Conservation (phyloP, 2,797 vertebrate genomes). For the Champsocephalus esox region DNA sequence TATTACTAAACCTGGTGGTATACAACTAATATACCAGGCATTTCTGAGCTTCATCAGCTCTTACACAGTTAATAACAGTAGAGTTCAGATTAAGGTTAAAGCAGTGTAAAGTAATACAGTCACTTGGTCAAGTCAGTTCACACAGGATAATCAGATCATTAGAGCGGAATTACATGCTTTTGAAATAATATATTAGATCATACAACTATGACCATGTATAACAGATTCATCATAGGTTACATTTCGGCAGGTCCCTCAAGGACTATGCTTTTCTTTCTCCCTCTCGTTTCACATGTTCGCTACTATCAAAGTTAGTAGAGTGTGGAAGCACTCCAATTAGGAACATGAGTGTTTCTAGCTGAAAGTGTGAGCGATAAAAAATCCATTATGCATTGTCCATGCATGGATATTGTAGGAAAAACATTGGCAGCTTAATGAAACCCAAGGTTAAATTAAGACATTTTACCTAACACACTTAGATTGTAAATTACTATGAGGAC, state of each 20-base stretch:
- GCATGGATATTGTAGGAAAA: conserved; percentile 1
- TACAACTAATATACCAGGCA: background rate
- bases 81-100: background rate
- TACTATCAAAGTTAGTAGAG: background rate
- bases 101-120: background rate
- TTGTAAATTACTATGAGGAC: background rate
- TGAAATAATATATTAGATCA: background rate
- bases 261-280: background rate
- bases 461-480: too few species aligned
- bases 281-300: background rate
- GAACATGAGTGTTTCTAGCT: background rate
- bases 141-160: background rate
- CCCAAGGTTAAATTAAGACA: conserved; percentile 10
- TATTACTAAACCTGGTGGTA: background rate
- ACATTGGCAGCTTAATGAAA: background rate
- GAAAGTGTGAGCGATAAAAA: background rate
- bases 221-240: background rate
- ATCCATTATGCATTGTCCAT: background rate
- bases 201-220: background rate
- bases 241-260: background rate
- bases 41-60: background rate
- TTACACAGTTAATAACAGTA: background rate
- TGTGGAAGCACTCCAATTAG: background rate
- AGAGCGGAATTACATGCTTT: background rate
- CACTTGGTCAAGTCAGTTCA: background rate